These are phyloP conservation scores for Xylocopa sonorina DNA, from an alignment of 1,140 invertebrate genomes.

Conservation along the genomic window DNA sequence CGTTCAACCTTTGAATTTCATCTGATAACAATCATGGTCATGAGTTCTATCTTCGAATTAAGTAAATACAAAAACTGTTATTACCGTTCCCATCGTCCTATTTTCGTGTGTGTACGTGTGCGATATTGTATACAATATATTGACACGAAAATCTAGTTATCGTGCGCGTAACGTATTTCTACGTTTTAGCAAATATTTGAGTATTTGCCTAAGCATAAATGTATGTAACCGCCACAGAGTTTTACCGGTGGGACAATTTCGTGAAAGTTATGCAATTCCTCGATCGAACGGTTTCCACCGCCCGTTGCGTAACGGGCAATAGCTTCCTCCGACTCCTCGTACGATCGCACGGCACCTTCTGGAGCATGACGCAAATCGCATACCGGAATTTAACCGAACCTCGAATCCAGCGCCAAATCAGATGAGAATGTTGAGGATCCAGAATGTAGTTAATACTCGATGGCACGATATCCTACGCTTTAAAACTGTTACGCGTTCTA, in stretches of 20 bases:
- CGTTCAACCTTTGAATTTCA: no score
- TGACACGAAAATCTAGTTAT: no score
- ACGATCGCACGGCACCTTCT: not conserved
- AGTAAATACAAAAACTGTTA: no score
- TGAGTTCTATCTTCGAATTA: no score
- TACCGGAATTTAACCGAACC: not conserved
- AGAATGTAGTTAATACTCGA: not conserved
- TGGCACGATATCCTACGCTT: not conserved
- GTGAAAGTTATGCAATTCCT: not conserved
- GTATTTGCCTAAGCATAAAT: not conserved
- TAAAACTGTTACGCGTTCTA: not conserved
- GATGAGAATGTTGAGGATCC: not conserved
- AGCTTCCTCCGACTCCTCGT: not conserved
- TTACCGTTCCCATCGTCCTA: no score
- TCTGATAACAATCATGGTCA: no score
- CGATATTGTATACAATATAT: not conserved
- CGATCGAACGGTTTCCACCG: not conserved
- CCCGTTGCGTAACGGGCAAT: not conserved
- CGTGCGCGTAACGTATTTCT: not conserved
- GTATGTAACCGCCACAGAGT: no score
- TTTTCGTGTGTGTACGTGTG: not conserved
- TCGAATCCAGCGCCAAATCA: not conserved
- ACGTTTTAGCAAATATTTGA: conserved; percentile 5
- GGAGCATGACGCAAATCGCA: not conserved
- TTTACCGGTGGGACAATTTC: no score